Conservation (phyloP, 2,888 invertebrate genomes). For the Adelognathus sp. region DNA sequence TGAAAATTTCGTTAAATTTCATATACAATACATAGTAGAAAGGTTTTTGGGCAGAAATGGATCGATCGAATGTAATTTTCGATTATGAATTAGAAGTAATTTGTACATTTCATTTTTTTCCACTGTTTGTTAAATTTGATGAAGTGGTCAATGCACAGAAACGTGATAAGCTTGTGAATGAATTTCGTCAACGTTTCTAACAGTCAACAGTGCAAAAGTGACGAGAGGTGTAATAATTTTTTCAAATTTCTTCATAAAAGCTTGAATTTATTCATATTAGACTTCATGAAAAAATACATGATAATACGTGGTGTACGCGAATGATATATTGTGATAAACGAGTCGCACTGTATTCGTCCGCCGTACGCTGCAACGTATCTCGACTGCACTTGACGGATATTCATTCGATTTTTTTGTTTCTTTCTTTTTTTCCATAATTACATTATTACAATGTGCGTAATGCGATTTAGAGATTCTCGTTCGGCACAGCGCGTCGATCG, state of each 20-base stretch:
- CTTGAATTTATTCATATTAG: constrained; percentile 76
- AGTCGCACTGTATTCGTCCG: constrained; percentile 52
- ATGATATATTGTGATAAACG: constrained; percentile 62
- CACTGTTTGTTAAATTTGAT: no score
- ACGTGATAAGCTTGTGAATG: not conserved
- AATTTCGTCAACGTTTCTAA: not conserved
- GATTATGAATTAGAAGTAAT: no score
- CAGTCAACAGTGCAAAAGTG: not conserved
- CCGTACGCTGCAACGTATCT: constrained; percentile 50
- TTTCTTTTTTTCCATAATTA: no score
- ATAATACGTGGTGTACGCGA: constrained; percentile 73
- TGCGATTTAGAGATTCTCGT: constrained; percentile 43
- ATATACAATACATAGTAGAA: no score
- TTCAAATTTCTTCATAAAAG: constrained; percentile 56
- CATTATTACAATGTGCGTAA: constrained; percentile 60
- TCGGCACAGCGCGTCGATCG: constrained; percentile 29
- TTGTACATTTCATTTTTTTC: not conserved
- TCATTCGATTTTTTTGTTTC: constrained; percentile 58
- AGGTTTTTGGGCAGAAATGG: no score
- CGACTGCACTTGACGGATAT: constrained; percentile 41
- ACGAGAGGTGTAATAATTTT: not conserved
- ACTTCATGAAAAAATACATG: constrained; percentile 80
- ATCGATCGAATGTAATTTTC: no score
- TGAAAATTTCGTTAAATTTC: constrained; percentile 11
- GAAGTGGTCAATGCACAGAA: no score